phyloP scores from a whole-genome alignment of 2,797 vertebrate species.

The Pseudochaenichthys georgianus region DNA sequence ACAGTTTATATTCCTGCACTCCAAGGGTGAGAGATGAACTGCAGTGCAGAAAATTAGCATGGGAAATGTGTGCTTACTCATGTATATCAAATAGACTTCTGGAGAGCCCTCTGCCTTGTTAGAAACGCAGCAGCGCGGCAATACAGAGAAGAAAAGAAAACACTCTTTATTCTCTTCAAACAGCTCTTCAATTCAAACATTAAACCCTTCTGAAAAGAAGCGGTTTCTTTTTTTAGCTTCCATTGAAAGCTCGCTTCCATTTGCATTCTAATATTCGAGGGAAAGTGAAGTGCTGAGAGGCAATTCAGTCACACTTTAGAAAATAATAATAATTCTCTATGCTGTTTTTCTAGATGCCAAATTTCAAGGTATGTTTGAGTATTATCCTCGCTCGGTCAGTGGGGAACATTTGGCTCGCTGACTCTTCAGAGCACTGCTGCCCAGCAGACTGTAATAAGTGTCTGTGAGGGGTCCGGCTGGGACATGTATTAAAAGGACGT shows the following conservation, averaged over 20 bases:
- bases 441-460: conserved; percentile 72
- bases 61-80: conserved; percentile 69
- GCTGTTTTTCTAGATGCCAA: neutral
- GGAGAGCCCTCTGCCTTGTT: conserved; percentile 49
- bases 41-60: conserved; percentile 58
- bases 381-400: too few relatives aligned
- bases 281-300: conserved; percentile 30
- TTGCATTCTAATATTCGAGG: conserved; percentile 52
- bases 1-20: conserved; percentile 60
- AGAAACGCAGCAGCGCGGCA: conserved; percentile 9
- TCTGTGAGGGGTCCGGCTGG: conserved; percentile 71
- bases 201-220: conserved; percentile 42
- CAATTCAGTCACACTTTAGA: conserved; percentile 18
- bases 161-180: conserved; percentile 36
- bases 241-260: conserved; percentile 18
- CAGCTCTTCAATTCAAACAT: conserved; percentile 43
- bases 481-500: conserved; percentile 69
- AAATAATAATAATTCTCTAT: conserved; percentile 5
- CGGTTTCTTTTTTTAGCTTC: neutral
- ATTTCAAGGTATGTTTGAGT: conserved; percentile 7
- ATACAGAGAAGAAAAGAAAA: conserved; percentile 29
- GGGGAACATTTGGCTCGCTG: too few relatives aligned
- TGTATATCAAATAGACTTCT: conserved; percentile 67
- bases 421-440: conserved; percentile 17
- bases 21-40: conserved; percentile 46